These are phyloP conservation scores for Myiagra hebetior DNA, from an alignment of 2,113 vertebrate genomes.

Conservation along the genomic window DNA sequence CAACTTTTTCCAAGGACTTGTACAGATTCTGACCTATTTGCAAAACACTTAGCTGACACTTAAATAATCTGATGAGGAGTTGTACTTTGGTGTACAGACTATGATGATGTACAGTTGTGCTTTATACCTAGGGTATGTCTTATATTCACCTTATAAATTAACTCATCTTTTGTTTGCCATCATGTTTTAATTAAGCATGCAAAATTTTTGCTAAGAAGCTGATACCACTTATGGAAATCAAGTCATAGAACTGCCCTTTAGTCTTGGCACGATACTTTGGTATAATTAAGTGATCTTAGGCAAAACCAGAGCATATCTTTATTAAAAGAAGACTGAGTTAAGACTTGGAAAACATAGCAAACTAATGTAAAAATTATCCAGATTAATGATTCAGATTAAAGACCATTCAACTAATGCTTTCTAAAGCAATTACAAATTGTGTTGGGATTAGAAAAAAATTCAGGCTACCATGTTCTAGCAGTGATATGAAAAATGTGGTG, in stretches of 20 bases:
- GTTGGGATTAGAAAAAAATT: background rate
- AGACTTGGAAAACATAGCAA: background rate
- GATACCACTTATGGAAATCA: background rate
- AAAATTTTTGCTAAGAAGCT: background rate
- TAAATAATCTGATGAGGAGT: background rate
- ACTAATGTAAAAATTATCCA: background rate
- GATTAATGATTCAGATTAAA: background rate
- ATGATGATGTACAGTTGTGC: background rate
- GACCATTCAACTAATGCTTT: background rate
- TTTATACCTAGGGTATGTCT: slow-evolving; percentile 48
- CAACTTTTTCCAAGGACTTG: background rate
- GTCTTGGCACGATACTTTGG: background rate
- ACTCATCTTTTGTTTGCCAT: background rate
- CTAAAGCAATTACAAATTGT: background rate
- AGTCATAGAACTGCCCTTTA: background rate
- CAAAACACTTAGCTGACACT: background rate
- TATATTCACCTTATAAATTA: slow-evolving; percentile 64
- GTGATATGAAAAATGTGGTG: background rate
- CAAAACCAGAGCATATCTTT: background rate
- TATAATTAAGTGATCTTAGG: background rate
- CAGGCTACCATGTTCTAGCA: background rate
- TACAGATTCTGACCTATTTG: background rate
- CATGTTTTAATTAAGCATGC: background rate
- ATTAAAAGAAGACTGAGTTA: background rate
- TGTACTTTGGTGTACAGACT: background rate